Evolutionary conservation across 2,888 invertebrate species (phyloP).

Genomic region (Anagyrus pseudococci): DNA sequence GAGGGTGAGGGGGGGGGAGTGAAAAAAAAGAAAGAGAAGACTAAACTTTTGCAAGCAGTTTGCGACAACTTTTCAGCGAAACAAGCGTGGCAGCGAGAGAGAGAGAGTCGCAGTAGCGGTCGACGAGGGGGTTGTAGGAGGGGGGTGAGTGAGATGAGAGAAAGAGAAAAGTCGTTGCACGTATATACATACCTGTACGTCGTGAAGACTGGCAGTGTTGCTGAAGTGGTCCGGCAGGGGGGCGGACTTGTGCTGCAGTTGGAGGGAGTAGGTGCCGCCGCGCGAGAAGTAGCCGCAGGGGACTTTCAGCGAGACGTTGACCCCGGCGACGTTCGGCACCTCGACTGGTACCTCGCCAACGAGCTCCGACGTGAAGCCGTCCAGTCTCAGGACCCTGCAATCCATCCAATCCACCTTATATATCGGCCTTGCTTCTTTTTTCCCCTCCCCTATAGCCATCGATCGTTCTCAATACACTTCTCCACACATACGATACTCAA

Average conservation of each 20-base stretch:
- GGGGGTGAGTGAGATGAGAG: no score
- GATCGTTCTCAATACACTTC: no score
- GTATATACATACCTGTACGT: conserved; percentile 46
- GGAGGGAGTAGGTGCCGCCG: conserved; percentile 72
- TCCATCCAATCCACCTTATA: no score
- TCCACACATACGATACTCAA: no score
- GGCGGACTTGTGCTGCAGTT: conserved; percentile 58
- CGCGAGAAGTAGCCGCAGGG: conserved; percentile 78
- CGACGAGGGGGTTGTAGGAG: no score
- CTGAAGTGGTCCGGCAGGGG: conserved; percentile 46
- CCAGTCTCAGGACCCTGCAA: conserved; percentile 63
- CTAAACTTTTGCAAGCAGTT: no score
- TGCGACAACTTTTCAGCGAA: no score
- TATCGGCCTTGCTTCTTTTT: not conserved
- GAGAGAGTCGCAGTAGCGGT: no score
- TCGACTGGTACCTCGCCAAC: conserved; percentile 55
- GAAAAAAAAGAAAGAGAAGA: no score
- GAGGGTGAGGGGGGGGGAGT: no score
- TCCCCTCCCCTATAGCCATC: no score
- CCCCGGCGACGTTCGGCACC: conserved; percentile 44
- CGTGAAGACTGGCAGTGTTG: conserved; percentile 46
- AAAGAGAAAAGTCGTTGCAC: not conserved
- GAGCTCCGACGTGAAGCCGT: conserved; percentile 59
- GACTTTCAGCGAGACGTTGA: conserved; percentile 61
- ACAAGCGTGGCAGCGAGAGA: no score